Conservation (phyloP, 2,888 invertebrate genomes). For the Limnephilus auricula region DNA sequence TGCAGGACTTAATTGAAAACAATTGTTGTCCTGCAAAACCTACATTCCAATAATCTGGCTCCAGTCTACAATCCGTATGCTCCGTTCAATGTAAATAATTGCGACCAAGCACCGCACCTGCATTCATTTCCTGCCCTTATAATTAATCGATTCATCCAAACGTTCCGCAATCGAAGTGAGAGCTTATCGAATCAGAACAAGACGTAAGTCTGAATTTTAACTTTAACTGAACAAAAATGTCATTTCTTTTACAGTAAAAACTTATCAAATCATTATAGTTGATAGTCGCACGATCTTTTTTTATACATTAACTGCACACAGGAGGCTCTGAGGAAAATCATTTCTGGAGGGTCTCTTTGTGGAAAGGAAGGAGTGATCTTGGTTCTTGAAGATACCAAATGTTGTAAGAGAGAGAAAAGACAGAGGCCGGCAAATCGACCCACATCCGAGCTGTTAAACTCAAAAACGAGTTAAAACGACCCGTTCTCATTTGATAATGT, state of each 20-base stretch:
- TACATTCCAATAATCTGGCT: not conserved
- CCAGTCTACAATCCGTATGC: not conserved
- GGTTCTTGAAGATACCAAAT: too few relatives aligned
- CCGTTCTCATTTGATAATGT: too few relatives aligned
- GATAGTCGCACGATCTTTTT: too few relatives aligned
- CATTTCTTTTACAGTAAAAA: not conserved
- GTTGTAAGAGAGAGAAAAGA: too few relatives aligned
- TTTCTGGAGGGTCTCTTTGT: too few relatives aligned
- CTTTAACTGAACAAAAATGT: not conserved
- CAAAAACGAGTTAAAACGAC: too few relatives aligned
- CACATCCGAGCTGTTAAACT: too few relatives aligned
- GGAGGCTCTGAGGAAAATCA: too few relatives aligned
- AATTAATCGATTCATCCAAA: not conserved
- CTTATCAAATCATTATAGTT: not conserved
- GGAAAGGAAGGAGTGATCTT: too few relatives aligned
- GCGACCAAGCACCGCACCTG: not conserved
- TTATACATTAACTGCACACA: too few relatives aligned
- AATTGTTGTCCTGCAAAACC: not conserved
- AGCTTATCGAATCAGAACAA: not conserved
- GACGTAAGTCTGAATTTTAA: not conserved
- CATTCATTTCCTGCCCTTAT: not conserved
- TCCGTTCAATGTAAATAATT: not conserved
- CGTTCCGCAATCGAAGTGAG: not conserved
- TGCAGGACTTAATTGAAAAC: not conserved
- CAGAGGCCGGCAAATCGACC: too few relatives aligned